Base-by-base conservation (phyloP, 2,113 vertebrate genomes). In the Eulemur macaco region DNA sequence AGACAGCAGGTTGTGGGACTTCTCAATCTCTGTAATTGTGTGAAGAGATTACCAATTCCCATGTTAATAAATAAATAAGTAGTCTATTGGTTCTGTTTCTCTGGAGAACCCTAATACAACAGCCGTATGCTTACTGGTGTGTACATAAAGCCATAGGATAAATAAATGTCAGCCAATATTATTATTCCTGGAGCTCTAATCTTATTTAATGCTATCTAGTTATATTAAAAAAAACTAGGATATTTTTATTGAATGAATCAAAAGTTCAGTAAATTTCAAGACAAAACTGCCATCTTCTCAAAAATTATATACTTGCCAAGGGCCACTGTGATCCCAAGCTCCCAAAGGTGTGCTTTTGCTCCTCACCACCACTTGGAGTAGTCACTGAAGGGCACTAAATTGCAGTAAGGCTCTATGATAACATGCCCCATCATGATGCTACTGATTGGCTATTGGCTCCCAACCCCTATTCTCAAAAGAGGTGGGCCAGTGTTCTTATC, bases 221-320 rank as follows among this genome's bases (percentile, higher is more conserved):
- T 90, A 52, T 54, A 54, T 95, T 69, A 77, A 95, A 88, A 78
- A 13, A 76, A 68, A 74, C 14, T 47, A 27, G 31, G 34, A n/a
- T 80, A 64, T 50, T 7, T 81, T 81, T 81, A 56, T 42, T 87
- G 20, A 95, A 81, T 58, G 54, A 94, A 83, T 85, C 6, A 58
- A 64, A 85, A 91, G 23, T 73, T 50, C 27, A 81, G 58, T 37
- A 77, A 29, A 68, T 82, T 45, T 60, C 71, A 66, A 73, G 20
- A 34, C 60, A 52, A 69, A 93, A 60, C 3, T n/a, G 0, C 3
- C 71, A 39, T 63, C 71, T 95, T 95, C 64, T 73, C 15, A 20
- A 74, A 86, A 42, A 93, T 37, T 52, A 63, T 89, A 8, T 45
- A n/a, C 34, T 71, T 69, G 18, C 31, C 56, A 21, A 90, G 17